These are phyloP conservation scores for Hypomecis atomaria DNA, from an alignment of 2,888 invertebrate species.

Conservation along the genomic window DNA sequence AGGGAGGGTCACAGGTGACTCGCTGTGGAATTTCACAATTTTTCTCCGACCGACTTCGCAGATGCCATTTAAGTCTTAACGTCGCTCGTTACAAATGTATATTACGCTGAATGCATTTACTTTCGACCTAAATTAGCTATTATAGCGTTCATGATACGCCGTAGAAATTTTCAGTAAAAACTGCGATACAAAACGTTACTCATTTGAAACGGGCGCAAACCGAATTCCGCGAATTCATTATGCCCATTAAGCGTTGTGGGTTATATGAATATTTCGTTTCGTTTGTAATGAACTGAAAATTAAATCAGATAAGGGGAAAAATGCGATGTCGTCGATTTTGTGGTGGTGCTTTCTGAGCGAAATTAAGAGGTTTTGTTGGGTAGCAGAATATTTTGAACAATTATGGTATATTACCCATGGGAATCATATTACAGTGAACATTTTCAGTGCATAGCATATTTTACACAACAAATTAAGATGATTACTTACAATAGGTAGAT, in stretches of 20 bases:
- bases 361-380: conserved; percentile 57
- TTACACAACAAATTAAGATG: too few species aligned
- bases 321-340: conserved; percentile 36
- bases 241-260: conserved; percentile 35
- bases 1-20: conserved; percentile 74
- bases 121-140: conserved; percentile 40
- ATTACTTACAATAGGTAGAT: too few species aligned
- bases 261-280: conserved; percentile 37
- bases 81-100: conserved; percentile 51
- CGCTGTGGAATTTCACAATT: conserved; percentile 58
- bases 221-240: conserved; percentile 33
- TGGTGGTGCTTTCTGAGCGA: conserved; percentile 49
- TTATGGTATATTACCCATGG: conserved; percentile 67
- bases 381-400: conserved; percentile 54
- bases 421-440: conserved; percentile 11
- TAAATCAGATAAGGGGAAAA: conserved; percentile 40
- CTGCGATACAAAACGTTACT: conserved; percentile 28
- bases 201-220: conserved; percentile 31
- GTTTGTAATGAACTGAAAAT: conserved; percentile 38
- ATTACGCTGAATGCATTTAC: conserved; percentile 45
- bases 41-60: conserved; percentile 53
- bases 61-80: conserved; percentile 53
- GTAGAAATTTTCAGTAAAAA: conserved; percentile 31
- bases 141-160: conserved; percentile 38
- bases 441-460: too few species aligned